Base-by-base conservation (phyloP, 2,888 invertebrate genomes). In the Labia minor region DNA sequence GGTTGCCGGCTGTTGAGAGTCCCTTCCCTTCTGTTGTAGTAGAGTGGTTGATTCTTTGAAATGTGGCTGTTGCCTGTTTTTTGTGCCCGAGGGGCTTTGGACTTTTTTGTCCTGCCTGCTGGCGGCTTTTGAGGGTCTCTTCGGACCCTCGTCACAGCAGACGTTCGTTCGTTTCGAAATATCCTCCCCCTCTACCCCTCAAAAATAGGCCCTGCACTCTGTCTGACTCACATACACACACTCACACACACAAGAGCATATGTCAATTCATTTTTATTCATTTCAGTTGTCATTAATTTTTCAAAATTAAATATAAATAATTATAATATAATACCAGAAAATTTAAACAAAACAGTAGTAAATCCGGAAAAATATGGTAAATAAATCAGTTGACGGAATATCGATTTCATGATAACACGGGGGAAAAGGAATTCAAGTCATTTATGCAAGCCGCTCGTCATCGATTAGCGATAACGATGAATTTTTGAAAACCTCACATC, bases 111-210 rank as follows among this genome's bases (percentile, higher is more conserved):
- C 26, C 26, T 26, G 26, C 26, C 26, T 26, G 49, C 49, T 49
- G 49, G 26, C 26, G 26, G 26, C 26, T 49, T n/a, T 49, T 49
- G 49, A 49, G 49, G 49, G 49, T 49, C 49, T 10, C 49, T 8
- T 49, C 49, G 49, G 49, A 49, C 49, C 49, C 49, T 49, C 49
- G 49, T 49, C 49, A 49, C 49, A 49, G 49, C 49, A 49, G 49
- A 16, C 49, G 49, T 16, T 49, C 49, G 2, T 26, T 26, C 26
- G 26, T 3, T 3, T 8, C 3, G 3, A 49, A 8, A 4, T 14
- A 8, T 4, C 49, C 49, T 14, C 49, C 49, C 26, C n/a, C n/a
- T n/a, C n/a, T n/a, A n/a, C n/a, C n/a, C n/a, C n/a, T n/a, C n/a
- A 26, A 49, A 49, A 49, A 49, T 49, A 49, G 49, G 14, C 33